Conservation (phyloP, 2,888 invertebrate genomes). For the Nephrotoma appendiculata region DNA sequence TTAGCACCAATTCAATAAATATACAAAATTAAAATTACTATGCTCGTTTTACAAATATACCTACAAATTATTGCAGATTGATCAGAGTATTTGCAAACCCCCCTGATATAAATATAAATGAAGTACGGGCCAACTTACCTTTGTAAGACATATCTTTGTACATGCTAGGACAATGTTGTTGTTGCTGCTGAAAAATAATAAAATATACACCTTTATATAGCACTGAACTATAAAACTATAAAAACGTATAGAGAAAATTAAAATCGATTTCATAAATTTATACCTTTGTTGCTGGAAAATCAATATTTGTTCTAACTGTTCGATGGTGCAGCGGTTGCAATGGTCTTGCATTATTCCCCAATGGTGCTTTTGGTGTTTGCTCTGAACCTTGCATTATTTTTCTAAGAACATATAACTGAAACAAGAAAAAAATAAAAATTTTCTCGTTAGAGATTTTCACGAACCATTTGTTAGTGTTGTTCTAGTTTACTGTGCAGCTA, state of each 20-base stretch:
- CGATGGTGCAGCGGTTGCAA: constrained; percentile 82
- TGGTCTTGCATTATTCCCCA: constrained; percentile 92
- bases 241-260: not conserved
- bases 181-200: not conserved
- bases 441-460: not conserved
- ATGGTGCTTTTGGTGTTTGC: constrained; percentile 72
- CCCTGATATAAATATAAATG: not conserved
- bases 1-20: too few species aligned
- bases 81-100: not conserved
- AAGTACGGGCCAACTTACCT: not conserved
- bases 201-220: not conserved
- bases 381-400: constrained; percentile 82
- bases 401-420: constrained; percentile 71
- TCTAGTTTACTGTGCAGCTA: not conserved
- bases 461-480: not conserved
- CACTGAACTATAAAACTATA: not conserved
- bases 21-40: too few species aligned
- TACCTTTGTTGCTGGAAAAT: constrained; percentile 61
- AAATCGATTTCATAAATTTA: constrained; percentile 11
- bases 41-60: too few species aligned
- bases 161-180: constrained; percentile 69
- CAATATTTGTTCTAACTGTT: constrained; percentile 92
- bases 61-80: too few species aligned
- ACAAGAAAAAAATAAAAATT: not conserved
- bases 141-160: constrained; percentile 72